Evolutionary conservation across 1,140 invertebrate species (phyloP), one percentile per base, ranked within the genome.

Genomic region (Halotydeus destructor): DNA sequence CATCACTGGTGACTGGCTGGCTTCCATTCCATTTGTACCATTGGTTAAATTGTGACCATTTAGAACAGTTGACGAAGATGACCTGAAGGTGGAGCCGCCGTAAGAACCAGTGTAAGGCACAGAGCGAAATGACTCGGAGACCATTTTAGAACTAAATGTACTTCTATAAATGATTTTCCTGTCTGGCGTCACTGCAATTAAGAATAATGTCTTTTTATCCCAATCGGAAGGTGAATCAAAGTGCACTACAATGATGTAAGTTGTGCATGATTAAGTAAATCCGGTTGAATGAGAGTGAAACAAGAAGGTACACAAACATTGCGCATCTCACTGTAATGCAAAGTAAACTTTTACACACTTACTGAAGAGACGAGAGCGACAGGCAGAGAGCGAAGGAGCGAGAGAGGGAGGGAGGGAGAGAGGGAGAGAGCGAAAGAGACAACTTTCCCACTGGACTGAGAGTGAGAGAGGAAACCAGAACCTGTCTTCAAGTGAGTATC

Each of bases 21-120:
- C 38, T 16, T 16, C 22, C 12, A 21, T 38, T 5, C 26, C 25
- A 19, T 38, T 21, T 18, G 18, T 28, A 21, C 35, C 19, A 18
- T 18, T 36, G 34, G 28, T 30, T 30, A n/a, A 30, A 5, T 38
- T n/a, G 37, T 38, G 8, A 22, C 25, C 14, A n/a, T 38, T 38
- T 18, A 18, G 8, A 18, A 18, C 37, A 21, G 25, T 9, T 14
- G 18, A 21, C 27, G 25, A 41, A 25, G 25, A 19, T 8, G 19
- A 9, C 27, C 31, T 3, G 11, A 28, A 41, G 12, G 38, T 18
- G 6, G n/a, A 11, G 11, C 34, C 34, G 19, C 26, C 34, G 8
- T 25, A 16, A 25, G 25, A 18, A 6, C 22, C 33, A n/a, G 14
- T 5, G 8, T 14, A 6, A 19, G 8, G 5, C 22, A 5, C 5